These are phyloP conservation scores for Florisuga fusca DNA, from an alignment of 2,797 vertebrate genomes.

Conservation along the genomic window DNA sequence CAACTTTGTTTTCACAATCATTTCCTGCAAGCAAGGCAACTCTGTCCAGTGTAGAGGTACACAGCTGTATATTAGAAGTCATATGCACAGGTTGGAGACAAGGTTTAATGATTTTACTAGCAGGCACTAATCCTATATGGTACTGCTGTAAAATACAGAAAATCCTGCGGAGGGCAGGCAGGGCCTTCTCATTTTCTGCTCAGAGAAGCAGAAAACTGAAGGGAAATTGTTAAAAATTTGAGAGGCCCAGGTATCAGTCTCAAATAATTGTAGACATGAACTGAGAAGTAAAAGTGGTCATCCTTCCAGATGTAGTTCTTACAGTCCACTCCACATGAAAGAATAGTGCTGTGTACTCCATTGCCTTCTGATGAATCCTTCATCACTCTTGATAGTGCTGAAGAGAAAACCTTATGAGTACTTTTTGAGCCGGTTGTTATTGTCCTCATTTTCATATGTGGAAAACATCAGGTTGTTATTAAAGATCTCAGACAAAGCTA, in stretches of 20 bases:
- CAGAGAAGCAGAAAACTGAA: neutral
- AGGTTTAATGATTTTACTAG: neutral
- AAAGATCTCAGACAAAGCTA: neutral
- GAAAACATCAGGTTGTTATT: neutral
- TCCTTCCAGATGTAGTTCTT: neutral
- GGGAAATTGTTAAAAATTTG: neutral
- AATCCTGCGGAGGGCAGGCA: neutral
- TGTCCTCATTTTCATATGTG: neutral
- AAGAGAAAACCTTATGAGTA: neutral
- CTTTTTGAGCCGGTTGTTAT: neutral
- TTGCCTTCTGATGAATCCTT: neutral
- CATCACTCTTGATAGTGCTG: neutral
- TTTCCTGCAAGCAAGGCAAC: neutral
- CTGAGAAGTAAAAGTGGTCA: neutral
- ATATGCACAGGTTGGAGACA: neutral
- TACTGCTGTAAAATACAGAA: neutral
- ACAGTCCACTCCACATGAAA: neutral
- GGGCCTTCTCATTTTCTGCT: neutral
- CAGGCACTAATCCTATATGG: rapidly evolving
- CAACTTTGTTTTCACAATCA: neutral
- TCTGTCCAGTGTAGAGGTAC: neutral
- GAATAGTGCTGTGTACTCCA: neutral
- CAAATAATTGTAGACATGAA: neutral
- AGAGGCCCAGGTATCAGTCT: neutral
- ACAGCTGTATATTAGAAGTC: neutral